Percentiles rank a stretch among this genome's conserved stretches.
phyloP scores from a whole-genome alignment of 2,113 vertebrate species.

The Elanoides forficatus region DNA sequence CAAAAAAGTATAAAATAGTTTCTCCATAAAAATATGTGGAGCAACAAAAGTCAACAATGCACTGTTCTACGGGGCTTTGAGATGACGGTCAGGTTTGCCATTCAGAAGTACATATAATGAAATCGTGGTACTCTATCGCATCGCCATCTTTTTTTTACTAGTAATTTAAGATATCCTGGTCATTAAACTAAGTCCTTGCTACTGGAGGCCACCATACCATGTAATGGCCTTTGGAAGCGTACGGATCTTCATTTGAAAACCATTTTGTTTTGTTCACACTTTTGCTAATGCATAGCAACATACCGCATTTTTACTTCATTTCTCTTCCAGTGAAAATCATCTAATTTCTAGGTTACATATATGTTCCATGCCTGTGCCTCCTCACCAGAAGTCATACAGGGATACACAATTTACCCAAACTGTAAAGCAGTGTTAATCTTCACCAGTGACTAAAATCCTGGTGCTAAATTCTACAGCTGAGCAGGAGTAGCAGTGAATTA shows the following conservation, averaged over 20 bases:
- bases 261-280: neutral
- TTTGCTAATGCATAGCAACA: neutral
- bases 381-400: neutral
- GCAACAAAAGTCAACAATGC: neutral
- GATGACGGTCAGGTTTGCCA: neutral
- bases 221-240: neutral
- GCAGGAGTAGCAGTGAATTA: neutral
- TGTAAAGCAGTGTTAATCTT: neutral
- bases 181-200: neutral
- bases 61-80: neutral
- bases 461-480: neutral
- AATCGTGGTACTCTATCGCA: neutral
- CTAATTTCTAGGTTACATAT: rapidly evolving
- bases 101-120: neutral
- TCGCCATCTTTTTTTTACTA: neutral
- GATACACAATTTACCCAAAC: neutral
- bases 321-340: neutral
- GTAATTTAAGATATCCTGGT: neutral
- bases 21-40: neutral
- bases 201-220: neutral
- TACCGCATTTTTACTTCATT: neutral
- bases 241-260: neutral
- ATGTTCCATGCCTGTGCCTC: neutral
- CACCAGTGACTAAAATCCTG: neutral
- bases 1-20: neutral